A percentile compares a stretch with the other conserved stretches of the same genome.
These are phyloP conservation scores for Polydrusus tereticollis DNA, from an alignment of 2,888 invertebrate genomes.

Conservation along the genomic window DNA sequence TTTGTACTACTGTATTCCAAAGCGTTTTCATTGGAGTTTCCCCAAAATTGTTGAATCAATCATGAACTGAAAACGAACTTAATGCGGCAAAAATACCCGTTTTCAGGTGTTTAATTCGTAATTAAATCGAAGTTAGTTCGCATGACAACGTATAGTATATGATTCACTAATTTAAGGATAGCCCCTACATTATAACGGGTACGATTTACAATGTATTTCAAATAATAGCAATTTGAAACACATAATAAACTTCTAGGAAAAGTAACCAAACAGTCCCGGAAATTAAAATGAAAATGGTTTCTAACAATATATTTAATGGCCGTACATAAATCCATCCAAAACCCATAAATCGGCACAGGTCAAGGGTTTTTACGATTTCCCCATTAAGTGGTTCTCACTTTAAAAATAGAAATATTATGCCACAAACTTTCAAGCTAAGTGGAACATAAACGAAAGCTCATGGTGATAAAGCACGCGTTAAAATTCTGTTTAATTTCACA, in stretches of 20 bases:
- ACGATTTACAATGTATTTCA: no score
- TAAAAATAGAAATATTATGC: constrained; percentile 32
- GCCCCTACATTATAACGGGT: no score
- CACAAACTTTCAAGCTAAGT: constrained; percentile 17
- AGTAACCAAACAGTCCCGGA: neutral
- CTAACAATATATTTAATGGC: constrained; percentile 4
- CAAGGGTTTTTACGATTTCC: constrained; percentile 24
- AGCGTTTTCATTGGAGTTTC: no score
- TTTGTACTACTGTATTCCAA: no score
- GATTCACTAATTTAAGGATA: no score
- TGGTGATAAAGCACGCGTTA: constrained; percentile 43
- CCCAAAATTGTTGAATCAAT: no score
- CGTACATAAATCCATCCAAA: constrained; percentile 2
- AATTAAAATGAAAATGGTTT: constrained; percentile 10
- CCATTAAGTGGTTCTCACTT: constrained; percentile 24
- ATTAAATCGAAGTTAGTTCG: no score
- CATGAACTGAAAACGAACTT: no score
- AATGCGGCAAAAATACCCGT: no score
- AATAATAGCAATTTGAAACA: constrained; percentile 4
- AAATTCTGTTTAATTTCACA: constrained; percentile 52
- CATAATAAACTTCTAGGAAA: neutral
- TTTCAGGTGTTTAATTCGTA: no score
- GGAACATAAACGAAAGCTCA: constrained; percentile 33
- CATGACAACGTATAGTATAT: no score
- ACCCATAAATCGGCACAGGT: constrained; percentile 9